Evolutionary conservation across 2,797 vertebrate species (phyloP), one percentile per base, ranked within the genome.

Genomic region (Gymnothorax reevesii): DNA sequence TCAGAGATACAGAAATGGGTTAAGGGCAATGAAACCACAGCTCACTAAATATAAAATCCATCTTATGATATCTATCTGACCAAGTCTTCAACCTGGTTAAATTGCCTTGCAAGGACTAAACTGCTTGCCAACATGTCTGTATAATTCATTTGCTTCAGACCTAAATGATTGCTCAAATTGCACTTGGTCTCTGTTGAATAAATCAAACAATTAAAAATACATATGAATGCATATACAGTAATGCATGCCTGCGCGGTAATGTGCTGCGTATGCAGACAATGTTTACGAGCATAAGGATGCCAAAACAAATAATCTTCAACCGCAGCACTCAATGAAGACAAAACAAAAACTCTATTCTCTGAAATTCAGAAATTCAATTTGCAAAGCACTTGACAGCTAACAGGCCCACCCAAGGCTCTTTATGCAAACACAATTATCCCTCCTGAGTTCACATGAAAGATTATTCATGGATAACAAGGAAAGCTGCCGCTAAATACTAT

Each of bases 151-250:
- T 15, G 60, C 3, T 64, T 64, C 64, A 69, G 64, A 25, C 64
- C 9, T 22, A 69, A 69, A 69, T 69, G 7, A n/a, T 7, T 25
- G 64, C 8, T n/a, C 9, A n/a, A 13, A 69, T 69, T 69, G 10
- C 25, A 22, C 64, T 10, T 25, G 64, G 64, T 69, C 62, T 22
- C 62, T 64, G 62, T 64, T 22, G 22, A 22, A 64, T 64, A 64
- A 64, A 69, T 69, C 64, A 69, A 69, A 69, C 25, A 69, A 69
- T n/a, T 69, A 69, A 69, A 69, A 22, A 69, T 69, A 25, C 71
- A 69, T 69, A 69, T 27, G 25, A 2, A 69, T 27, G 66, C 66
- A 25, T 69, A 6, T 27, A 69, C 27, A 7, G 59, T 6, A 4
- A 69, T 69, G 4, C 27, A 69, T 42, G 10, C 10, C 33, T 73